Evolutionary conservation across 1,140 invertebrate genomes (phyloP).

Genomic region (Tribolium madens): DNA sequence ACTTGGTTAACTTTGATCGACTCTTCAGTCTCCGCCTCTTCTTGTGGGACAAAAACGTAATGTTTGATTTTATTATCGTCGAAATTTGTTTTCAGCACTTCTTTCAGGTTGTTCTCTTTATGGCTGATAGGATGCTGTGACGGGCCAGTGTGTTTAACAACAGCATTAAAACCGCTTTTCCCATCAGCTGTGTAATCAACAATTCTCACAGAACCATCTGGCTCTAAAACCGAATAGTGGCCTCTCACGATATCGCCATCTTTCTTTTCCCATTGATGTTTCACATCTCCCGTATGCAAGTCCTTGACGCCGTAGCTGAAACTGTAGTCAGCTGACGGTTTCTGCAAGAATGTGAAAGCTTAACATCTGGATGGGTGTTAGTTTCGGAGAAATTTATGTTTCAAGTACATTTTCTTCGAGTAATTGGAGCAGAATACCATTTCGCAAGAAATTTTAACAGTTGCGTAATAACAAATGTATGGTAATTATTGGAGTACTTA

Average conservation of each 20-base stretch:
- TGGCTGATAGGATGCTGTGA: conserved; percentile 56
- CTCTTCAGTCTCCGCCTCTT: background rate
- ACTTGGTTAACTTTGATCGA: background rate
- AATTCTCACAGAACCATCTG: conserved; percentile 70
- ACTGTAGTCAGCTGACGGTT: conserved; percentile 68
- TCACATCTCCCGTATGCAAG: conserved; percentile 77
- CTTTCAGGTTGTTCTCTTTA: conserved; percentile 26
- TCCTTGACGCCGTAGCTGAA: conserved; percentile 82
- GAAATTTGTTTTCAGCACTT: conserved; percentile 50
- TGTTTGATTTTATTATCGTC: conserved; percentile 33
- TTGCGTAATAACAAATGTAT: conserved; percentile 1
- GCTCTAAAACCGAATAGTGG: conserved; percentile 66
- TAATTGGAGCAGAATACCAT: background rate
- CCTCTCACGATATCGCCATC: conserved; percentile 61
- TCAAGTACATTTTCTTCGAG: background rate
- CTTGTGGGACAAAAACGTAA: background rate
- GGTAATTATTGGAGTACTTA: conserved; percentile 6
- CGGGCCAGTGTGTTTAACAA: conserved; percentile 60
- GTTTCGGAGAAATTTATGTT: background rate
- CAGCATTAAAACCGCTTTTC: conserved; percentile 67
- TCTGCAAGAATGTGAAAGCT: conserved; percentile 50
- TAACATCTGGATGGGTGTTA: background rate
- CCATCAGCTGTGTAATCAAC: conserved; percentile 72
- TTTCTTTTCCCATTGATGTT: conserved; percentile 66
- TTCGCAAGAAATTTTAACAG: conserved; percentile 5